Conservation (phyloP, 2,888 invertebrate genomes). For the Criorhina ranunculi region DNA sequence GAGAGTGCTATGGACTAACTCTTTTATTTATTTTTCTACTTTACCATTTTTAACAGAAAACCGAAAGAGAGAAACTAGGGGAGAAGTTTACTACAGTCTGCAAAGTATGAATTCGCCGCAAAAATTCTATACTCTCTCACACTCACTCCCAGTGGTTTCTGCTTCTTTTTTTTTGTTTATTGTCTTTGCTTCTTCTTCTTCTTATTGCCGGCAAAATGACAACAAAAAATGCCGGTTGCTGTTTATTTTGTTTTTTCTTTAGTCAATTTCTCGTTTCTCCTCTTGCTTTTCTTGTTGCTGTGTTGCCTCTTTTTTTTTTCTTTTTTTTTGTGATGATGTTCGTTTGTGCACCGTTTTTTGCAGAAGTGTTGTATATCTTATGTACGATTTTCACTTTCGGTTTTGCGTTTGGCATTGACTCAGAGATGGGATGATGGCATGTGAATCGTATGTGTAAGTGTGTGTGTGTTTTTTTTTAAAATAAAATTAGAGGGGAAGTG, state of each 20-base stretch:
- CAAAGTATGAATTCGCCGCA: conserved; percentile 60
- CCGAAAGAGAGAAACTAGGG: background rate
- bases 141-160: conserved; percentile 7
- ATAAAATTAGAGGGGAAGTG: background rate
- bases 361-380: conserved; percentile 34
- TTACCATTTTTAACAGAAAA: background rate
- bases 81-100: conserved; percentile 9
- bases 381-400: conserved; percentile 77
- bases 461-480: conserved; percentile 2
- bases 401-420: conserved; percentile 73
- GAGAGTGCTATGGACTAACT: background rate
- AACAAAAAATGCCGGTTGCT: conserved; percentile 76
- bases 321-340: background rate
- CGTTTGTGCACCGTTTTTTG: conserved; percentile 54
- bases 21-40: background rate
- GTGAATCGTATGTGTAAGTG: background rate
- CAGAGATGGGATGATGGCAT: conserved; percentile 44
- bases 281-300: conserved; percentile 42
- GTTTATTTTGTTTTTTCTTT: conserved; percentile 64
- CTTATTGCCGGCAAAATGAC: conserved; percentile 63
- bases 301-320: background rate
- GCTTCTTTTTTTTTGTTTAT: conserved; percentile 19
- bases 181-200: conserved; percentile 17
- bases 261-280: conserved; percentile 46
- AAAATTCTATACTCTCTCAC: background rate